Evolutionary conservation across 2,888 invertebrate species (phyloP).

Genomic region (Nephrotoma appendiculata): DNA sequence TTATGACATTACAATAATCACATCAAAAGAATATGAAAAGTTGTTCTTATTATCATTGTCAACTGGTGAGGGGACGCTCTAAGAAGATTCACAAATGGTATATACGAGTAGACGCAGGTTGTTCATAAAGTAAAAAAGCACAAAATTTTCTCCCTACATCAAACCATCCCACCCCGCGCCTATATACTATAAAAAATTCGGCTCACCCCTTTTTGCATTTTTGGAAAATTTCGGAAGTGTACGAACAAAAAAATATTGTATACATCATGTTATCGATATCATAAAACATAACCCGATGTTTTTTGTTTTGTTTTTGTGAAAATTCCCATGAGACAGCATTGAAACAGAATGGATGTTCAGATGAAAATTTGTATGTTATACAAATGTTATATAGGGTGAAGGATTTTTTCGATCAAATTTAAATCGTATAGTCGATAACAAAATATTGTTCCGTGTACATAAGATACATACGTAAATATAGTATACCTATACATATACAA

Average conservation of each 20-base stretch:
- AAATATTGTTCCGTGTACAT: not conserved
- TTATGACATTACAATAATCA: not conserved
- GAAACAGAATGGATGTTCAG: not conserved
- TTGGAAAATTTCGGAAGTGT: not conserved
- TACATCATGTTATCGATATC: not conserved
- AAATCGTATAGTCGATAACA: not conserved
- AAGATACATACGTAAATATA: not conserved
- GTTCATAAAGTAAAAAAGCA: not conserved
- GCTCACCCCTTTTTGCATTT: not conserved
- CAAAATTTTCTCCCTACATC: not conserved
- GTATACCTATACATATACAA: not conserved
- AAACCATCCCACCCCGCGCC: not conserved
- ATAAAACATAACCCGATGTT: not conserved
- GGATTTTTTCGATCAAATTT: not conserved
- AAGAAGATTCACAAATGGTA: not conserved
- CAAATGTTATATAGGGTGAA: not conserved
- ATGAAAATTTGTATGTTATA: not conserved
- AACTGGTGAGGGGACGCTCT: not conserved
- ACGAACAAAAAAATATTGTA: not conserved
- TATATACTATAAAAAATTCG: not conserved
- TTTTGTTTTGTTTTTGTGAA: not conserved
- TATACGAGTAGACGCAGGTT: not conserved
- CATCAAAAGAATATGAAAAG: not conserved
- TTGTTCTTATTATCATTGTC: not conserved
- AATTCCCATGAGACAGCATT: not conserved